Conservation (phyloP, 2,113 vertebrate species). For the Oreochromis tanganicae region DNA sequence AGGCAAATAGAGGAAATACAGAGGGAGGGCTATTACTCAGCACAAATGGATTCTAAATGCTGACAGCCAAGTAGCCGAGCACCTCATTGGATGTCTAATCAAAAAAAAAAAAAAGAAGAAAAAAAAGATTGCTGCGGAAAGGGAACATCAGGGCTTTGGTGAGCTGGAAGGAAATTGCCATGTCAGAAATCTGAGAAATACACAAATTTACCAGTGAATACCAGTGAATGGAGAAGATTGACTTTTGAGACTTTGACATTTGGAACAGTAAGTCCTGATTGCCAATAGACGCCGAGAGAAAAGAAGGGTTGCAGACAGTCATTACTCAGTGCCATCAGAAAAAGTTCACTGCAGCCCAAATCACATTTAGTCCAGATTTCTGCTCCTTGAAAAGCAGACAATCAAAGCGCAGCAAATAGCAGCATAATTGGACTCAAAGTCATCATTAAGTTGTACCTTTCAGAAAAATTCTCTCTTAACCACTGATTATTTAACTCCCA, state of each 20-base stretch:
- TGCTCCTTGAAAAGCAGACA: neutral
- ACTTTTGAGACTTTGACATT: neutral
- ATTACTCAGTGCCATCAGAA: neutral
- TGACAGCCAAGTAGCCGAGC: neutral
- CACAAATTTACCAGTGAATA: neutral
- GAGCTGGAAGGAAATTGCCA: neutral
- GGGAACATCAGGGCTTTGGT: neutral
- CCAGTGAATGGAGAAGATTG: neutral
- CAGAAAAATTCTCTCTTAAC: neutral
- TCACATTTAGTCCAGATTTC: neutral
- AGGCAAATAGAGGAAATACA: neutral
- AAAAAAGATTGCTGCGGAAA: neutral
- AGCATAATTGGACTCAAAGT: neutral
- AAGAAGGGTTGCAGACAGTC: neutral
- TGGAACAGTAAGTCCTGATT: neutral
- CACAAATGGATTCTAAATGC: neutral
- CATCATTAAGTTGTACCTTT: neutral
- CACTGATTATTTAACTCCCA: neutral
- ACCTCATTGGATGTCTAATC: neutral
- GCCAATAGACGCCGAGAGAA: neutral
- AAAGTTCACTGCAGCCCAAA: neutral
- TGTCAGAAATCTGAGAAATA: neutral
- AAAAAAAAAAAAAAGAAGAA: conserved; percentile 4
- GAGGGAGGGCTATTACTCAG: neutral
- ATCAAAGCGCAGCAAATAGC: neutral